Conservation (phyloP, 2,797 vertebrate species). For the Phaenicophaeus curvirostris region DNA sequence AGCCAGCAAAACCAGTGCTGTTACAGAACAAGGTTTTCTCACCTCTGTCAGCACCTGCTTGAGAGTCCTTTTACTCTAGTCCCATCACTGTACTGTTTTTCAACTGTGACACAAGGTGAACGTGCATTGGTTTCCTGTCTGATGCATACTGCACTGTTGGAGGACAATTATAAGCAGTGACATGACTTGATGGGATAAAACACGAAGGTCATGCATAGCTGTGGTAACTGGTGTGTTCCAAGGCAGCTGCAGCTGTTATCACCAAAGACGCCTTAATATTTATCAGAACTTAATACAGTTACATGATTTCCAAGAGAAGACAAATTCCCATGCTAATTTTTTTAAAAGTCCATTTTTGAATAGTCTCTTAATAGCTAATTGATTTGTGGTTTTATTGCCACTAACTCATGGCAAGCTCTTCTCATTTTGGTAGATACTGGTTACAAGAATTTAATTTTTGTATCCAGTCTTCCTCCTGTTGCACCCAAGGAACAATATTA, state of each 20-base stretch:
- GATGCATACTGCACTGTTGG: background rate
- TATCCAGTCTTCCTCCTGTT: background rate
- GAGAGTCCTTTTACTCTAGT: background rate
- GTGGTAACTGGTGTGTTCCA: background rate
- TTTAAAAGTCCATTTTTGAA: background rate
- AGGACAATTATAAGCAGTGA: background rate
- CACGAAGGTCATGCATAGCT: background rate
- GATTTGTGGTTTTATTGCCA: background rate
- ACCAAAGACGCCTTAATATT: background rate
- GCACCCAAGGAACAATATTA: background rate
- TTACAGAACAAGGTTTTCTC: background rate
- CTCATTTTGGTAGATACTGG: background rate
- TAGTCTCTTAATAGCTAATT: background rate
- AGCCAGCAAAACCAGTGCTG: background rate
- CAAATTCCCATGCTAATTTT: background rate
- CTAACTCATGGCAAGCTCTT: background rate
- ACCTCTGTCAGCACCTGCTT: background rate
- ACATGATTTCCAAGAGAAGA: background rate
- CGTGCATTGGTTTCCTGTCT: fast-evolving
- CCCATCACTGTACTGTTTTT: background rate
- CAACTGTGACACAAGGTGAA: background rate
- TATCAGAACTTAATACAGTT: background rate
- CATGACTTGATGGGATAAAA: background rate
- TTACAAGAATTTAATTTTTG: background rate
- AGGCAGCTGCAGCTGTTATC: background rate